These are phyloP conservation scores for Pseudoips prasinana DNA, from an alignment of 2,888 invertebrate genomes.

Conservation along the genomic window DNA sequence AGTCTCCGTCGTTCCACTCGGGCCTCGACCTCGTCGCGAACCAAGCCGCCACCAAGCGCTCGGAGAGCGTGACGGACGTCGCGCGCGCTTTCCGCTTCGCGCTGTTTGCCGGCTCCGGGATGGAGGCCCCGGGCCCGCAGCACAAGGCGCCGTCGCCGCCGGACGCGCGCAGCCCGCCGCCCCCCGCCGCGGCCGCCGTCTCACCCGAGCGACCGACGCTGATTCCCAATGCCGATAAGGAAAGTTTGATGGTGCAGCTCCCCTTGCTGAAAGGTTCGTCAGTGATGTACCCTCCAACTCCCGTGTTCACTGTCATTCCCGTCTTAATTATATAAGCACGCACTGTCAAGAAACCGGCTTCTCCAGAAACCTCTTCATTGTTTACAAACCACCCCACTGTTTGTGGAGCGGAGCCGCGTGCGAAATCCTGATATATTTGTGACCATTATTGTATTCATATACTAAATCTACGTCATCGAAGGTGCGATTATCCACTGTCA, in stretches of 20 bases:
- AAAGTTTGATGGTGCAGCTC: constrained; percentile 76
- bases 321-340: constrained; percentile 15
- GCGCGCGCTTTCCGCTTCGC: constrained; percentile 77
- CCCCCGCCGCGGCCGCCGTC: constrained; percentile 47
- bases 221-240: constrained; percentile 61
- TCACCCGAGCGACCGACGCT: constrained; percentile 56
- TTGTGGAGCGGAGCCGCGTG: constrained; percentile 38
- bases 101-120: constrained; percentile 59
- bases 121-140: constrained; percentile 65
- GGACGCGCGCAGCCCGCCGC: constrained; percentile 68
- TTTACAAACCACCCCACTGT: constrained; percentile 46
- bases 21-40: constrained; percentile 90
- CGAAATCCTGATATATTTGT: constrained; percentile 38
- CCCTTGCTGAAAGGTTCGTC: constrained; percentile 79
- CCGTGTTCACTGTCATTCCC: constrained; percentile 1
- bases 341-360: constrained; percentile 15
- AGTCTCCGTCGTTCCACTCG: constrained; percentile 94
- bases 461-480: no score
- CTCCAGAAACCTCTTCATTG: constrained; percentile 21
- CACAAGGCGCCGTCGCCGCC: constrained; percentile 71
- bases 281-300: constrained; percentile 18
- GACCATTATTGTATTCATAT: no score
- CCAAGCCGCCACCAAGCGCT: constrained; percentile 73
- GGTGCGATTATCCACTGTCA: no score
- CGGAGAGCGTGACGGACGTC: constrained; percentile 73